These are phyloP conservation scores for Thripadectes ignobilis DNA, from an alignment of 2,797 vertebrate genomes.

Conservation along the genomic window DNA sequence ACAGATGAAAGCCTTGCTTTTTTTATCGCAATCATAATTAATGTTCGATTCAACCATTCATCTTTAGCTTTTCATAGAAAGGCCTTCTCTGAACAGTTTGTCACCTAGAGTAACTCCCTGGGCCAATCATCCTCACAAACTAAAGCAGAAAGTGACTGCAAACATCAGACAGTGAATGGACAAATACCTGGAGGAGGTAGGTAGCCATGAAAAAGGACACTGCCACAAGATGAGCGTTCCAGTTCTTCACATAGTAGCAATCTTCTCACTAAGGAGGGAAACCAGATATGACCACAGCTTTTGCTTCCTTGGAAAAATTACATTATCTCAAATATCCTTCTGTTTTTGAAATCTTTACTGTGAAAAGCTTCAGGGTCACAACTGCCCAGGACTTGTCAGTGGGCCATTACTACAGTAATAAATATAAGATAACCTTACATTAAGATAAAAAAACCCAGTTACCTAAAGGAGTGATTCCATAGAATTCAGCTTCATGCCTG, in stretches of 20 bases:
- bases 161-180: background rate
- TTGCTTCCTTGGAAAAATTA: background rate
- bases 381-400: background rate
- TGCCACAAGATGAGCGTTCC: conserved; percentile 96
- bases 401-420: background rate
- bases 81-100: background rate
- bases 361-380: background rate
- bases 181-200: conserved; percentile 92
- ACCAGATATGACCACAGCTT: background rate
- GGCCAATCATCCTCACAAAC: background rate
- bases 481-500: conserved; percentile 97
- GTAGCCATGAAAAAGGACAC: conserved; percentile 97
- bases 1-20: background rate
- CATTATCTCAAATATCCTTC: background rate
- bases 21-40: background rate
- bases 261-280: conserved; percentile 83
- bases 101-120: background rate
- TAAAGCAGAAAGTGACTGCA: background rate
- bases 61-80: background rate
- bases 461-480: conserved; percentile 98
- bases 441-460: conserved; percentile 11
- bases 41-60: background rate
- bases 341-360: background rate
- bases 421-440: background rate
- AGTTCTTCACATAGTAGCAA: conserved; percentile 95